Base-by-base conservation (phyloP, 2,888 invertebrate species). In the Corythucha ciliata region DNA sequence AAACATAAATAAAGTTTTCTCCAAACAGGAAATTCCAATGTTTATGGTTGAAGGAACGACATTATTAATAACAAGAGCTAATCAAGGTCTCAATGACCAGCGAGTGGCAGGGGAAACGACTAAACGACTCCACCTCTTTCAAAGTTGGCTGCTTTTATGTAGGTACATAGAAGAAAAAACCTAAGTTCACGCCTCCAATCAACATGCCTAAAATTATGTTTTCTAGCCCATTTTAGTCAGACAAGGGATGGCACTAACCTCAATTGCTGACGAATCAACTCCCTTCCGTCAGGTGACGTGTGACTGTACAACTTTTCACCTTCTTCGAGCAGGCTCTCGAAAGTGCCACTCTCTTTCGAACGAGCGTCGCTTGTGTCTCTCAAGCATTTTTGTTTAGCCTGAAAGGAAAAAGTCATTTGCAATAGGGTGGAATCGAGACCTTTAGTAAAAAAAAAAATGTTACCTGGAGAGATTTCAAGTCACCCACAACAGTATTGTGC, bases 201-300 rank as follows among this genome's bases (percentile, higher is more conserved):
- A n/a, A n/a, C n/a, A n/a, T n/a, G n/a, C n/a, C n/a, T 8, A 37
- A 10, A n/a, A n/a, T n/a, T 29, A 12, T 29, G n/a, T 29, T 29
- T 12, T 29, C 29, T 29, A 29, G 10, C 12, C 29, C 29, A 29
- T 29, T 29, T 29, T 29, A 29, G n/a, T 12, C 29, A 12, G 29
- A 29, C 8, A 29, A 29, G n/a, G 29, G 29, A 10, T n/a, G n/a
- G n/a, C 22, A 29, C 33, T 12, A 61, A 66, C 63, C 67, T 76
- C 46, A 94, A 72, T 65, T 92, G 90, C 65, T 91, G 89, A 12
- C 94, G 76, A 52, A 94, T 85, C 4, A 84, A 79, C 72, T 94
- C 94, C 60, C 94, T 77, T 2, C 94, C 94, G 64, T 94, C 92
- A 1, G 93, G 91, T 42, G 92, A 90, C 0, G 94, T 94, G 63